Percentiles rank a stretch among this genome's conserved stretches.
Conservation (phyloP, 2,888 invertebrate genomes). For the Platerodrilus igneus region DNA sequence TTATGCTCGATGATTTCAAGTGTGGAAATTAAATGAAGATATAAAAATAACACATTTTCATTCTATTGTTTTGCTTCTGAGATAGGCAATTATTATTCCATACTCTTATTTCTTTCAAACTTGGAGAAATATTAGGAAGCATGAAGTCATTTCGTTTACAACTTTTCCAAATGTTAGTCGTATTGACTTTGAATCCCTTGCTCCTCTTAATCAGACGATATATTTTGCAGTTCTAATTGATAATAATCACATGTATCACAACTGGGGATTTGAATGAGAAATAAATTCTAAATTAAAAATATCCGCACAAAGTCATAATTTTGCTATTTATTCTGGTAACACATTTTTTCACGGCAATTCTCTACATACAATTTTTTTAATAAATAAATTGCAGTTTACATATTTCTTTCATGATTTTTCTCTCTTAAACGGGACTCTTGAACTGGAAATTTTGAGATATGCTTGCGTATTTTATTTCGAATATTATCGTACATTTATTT, state of each 20-base stretch:
- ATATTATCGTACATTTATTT: too few species aligned
- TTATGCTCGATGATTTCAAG: too few species aligned
- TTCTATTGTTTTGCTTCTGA: too few species aligned
- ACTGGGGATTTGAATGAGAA: neutral
- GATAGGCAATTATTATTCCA: too few species aligned
- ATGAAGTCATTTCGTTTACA: conserved; percentile 23
- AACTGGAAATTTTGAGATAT: neutral
- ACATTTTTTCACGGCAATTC: conserved; percentile 1
- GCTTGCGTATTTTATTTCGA: neutral
- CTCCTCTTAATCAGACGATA: too few species aligned
- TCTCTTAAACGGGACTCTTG: conserved; percentile 1
- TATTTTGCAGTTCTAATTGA: too few species aligned
- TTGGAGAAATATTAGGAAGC: neutral
- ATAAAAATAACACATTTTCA: too few species aligned
- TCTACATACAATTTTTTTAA: conserved; percentile 1
- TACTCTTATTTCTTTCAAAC: too few species aligned
- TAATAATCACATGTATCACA: neutral
- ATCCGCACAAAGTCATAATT: neutral
- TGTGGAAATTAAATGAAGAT: too few species aligned
- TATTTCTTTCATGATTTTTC: neutral
- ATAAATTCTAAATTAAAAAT: neutral
- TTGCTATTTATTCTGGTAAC: neutral
- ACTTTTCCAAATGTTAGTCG: neutral
- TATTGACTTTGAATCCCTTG: too few species aligned
- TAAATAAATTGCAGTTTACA: too few species aligned